phyloP scores from a whole-genome alignment of 2,797 vertebrate species.

The Botia almorhae region DNA sequence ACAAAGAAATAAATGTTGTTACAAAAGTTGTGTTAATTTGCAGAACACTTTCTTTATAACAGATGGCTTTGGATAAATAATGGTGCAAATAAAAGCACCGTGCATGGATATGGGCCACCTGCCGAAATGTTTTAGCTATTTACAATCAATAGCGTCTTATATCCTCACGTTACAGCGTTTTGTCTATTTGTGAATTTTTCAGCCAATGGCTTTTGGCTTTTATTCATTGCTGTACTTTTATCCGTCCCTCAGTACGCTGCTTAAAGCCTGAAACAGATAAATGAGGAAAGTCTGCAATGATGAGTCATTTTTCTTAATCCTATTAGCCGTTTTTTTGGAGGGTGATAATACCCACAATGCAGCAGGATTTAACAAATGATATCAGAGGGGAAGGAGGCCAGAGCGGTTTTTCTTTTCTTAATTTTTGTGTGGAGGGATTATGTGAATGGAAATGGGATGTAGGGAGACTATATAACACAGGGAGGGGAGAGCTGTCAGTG shows the following conservation, averaged over 20 bases:
- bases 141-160: no score
- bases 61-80: no score
- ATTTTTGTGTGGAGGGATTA: conserved; percentile 52
- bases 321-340: conserved; percentile 37
- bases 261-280: conserved; percentile 19
- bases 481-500: conserved; percentile 53
- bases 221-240: conserved; percentile 21
- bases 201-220: conserved; percentile 2
- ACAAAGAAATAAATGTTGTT: no score
- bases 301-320: conserved; percentile 43
- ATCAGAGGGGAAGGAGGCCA: conserved; percentile 41
- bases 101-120: no score
- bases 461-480: conserved; percentile 55
- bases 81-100: no score
- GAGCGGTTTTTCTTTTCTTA: conserved; percentile 35
- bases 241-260: not conserved
- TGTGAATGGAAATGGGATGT: conserved; percentile 46
- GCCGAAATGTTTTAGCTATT: no score
- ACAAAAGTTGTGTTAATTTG: no score
- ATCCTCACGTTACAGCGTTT: not conserved
- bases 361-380: conserved; percentile 38
- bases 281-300: conserved; percentile 18
- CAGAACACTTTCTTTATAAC: no score
- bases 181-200: not conserved
- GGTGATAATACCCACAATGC: conserved; percentile 40